These are phyloP conservation scores for Silvanus unidentatus DNA, from an alignment of 2,888 invertebrate species.

Conservation along the genomic window DNA sequence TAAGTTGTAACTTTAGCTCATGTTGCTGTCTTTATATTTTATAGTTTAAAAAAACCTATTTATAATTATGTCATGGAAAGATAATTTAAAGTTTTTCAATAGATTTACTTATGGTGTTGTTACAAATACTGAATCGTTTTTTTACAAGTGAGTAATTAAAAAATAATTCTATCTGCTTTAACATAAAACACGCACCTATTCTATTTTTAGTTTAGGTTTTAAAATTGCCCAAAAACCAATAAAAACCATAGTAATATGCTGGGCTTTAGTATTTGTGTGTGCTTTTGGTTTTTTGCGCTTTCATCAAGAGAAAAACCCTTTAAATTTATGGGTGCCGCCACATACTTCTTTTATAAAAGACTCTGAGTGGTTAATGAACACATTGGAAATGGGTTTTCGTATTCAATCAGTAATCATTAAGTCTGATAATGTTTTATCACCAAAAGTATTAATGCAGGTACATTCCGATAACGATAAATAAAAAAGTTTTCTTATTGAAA, in stretches of 20 bases:
- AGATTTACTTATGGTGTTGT: slow-evolving; percentile 39
- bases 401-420: slow-evolving; percentile 58
- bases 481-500: background rate
- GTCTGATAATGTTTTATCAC: slow-evolving; percentile 61
- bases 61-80: background rate
- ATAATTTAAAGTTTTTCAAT: slow-evolving; percentile 29
- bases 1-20: no score
- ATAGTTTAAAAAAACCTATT: no score
- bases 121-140: slow-evolving; percentile 37
- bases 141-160: slow-evolving; percentile 43
- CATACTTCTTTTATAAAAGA: slow-evolving; percentile 63
- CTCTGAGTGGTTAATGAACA: slow-evolving; percentile 66
- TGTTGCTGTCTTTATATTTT: no score
- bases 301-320: slow-evolving; percentile 67
- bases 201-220: slow-evolving; percentile 53
- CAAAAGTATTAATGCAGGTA: slow-evolving; percentile 52
- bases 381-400: slow-evolving; percentile 59
- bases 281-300: slow-evolving; percentile 59
- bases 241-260: slow-evolving; percentile 54
- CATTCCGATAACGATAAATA: slow-evolving; percentile 4
- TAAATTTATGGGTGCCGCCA: slow-evolving; percentile 71
- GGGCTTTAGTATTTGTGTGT: slow-evolving; percentile 54
- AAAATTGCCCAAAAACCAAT: slow-evolving; percentile 56
- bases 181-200: no score
- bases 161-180: background rate